Evolutionary conservation across 92 coral and sea anemone genomes (phyloP).

Genomic region (Umimayanthus kanabou): DNA sequence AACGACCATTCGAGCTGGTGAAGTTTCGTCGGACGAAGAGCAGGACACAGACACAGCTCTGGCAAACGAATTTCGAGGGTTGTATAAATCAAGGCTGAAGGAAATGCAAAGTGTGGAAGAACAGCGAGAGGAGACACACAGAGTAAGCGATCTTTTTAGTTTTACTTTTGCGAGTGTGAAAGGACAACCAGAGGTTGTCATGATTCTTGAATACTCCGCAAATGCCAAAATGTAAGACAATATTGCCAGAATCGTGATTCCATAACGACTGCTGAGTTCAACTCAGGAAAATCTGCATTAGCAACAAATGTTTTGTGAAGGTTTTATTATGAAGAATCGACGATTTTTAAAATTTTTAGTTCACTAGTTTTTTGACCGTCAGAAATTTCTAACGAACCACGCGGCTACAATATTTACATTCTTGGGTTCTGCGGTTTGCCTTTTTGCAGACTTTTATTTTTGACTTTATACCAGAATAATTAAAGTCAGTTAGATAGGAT

Average conservation of each 20-base stretch:
- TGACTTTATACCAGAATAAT: not conserved
- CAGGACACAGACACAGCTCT: constrained; percentile 74
- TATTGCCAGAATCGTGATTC: not conserved
- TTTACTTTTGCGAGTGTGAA: not conserved
- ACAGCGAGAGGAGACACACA: constrained; percentile 79
- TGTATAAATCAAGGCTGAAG: constrained; percentile 77
- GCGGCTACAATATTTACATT: constrained; percentile 23
- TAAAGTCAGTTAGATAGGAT: not conserved
- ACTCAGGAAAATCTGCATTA: not conserved
- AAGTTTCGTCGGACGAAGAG: constrained; percentile 70
- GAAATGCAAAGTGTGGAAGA: constrained; percentile 88
- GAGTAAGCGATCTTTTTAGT: constrained; percentile 51
- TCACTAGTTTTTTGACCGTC: not conserved
- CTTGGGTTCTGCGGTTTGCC: not conserved
- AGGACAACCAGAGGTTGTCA: constrained; percentile 10
- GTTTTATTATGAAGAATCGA: not conserved
- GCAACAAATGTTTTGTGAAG: not conserved
- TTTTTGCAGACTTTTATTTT: not conserved
- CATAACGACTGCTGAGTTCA: constrained; percentile 2
- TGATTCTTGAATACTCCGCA: constrained; percentile 15
- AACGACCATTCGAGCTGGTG: constrained; percentile 43
- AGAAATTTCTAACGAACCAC: not conserved
- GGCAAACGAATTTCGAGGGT: constrained; percentile 86
- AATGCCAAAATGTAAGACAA: not conserved
- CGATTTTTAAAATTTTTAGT: not conserved